Conservation (phyloP, 2,797 vertebrate genomes). For the Gymnocypris eckloni region DNA sequence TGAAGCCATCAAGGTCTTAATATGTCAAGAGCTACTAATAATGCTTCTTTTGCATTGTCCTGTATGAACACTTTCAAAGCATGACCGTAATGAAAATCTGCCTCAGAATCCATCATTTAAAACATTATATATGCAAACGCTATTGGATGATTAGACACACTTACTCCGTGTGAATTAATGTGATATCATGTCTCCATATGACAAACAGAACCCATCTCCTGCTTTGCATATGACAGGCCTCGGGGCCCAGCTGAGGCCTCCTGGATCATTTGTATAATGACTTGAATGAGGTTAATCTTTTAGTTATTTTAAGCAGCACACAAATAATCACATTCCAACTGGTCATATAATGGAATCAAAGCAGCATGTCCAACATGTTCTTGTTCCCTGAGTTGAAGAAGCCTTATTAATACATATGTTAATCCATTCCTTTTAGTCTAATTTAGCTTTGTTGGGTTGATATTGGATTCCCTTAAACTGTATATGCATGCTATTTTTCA, state of each 20-base stretch:
- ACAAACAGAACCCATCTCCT: constrained; percentile 34
- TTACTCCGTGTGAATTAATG: constrained; percentile 40
- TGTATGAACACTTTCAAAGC: constrained; percentile 3
- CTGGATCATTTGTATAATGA: constrained; percentile 57
- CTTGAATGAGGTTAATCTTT: constrained; percentile 48
- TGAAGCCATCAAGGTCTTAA: background rate
- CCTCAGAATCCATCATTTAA: background rate
- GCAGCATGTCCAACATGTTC: constrained; percentile 29
- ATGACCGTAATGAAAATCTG: background rate
- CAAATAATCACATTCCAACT: constrained; percentile 17
- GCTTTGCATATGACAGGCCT: constrained; percentile 47
- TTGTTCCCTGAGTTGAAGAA: background rate
- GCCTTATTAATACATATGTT: constrained; percentile 6
- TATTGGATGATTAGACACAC: constrained; percentile 10
- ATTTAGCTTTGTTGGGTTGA: constrained; percentile 12
- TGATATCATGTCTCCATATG: constrained; percentile 39
- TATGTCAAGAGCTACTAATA: background rate
- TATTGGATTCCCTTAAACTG: constrained; percentile 29
- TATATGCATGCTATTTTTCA: background rate
- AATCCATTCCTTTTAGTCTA: constrained; percentile 11
- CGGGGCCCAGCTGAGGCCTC: constrained; percentile 46
- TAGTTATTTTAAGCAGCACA: constrained; percentile 28
- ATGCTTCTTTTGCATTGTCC: background rate
- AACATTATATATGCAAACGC: background rate
- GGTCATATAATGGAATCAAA: constrained; percentile 27